phyloP scores from a whole-genome alignment of 2,888 invertebrate genomes.

The Hoplodrina blanda region DNA sequence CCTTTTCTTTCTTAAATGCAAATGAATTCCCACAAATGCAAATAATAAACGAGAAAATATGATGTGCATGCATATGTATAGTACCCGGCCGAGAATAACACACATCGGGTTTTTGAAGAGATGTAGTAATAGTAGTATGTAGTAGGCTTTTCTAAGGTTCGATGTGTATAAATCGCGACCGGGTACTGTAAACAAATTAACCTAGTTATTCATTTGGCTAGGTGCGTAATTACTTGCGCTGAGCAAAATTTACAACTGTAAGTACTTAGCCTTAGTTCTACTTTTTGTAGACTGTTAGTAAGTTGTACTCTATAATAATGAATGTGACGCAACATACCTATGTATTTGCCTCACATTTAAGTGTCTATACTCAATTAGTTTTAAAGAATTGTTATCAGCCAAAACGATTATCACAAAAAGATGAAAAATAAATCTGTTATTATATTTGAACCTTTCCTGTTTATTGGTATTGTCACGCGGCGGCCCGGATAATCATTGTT shows the following conservation, averaged over 20 bases:
- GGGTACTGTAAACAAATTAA: slow-evolving; percentile 73
- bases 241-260: slow-evolving; percentile 88
- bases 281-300: slow-evolving; percentile 56
- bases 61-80: slow-evolving; percentile 70
- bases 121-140: too few relatives aligned
- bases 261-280: slow-evolving; percentile 77
- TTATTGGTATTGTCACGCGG: too few relatives aligned
- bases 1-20: slow-evolving; percentile 47
- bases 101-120: background rate
- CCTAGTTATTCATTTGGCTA: slow-evolving; percentile 86
- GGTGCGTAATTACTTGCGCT: slow-evolving; percentile 88
- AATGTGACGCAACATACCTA: slow-evolving; percentile 38
- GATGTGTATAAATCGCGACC: slow-evolving; percentile 15
- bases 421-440: too few relatives aligned
- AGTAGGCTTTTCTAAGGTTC: background rate
- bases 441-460: too few relatives aligned
- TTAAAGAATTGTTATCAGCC: slow-evolving; percentile 26
- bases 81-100: slow-evolving; percentile 1
- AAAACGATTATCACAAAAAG: slow-evolving; percentile 1
- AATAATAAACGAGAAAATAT: slow-evolving; percentile 37
- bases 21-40: slow-evolving; percentile 51
- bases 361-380: slow-evolving; percentile 31
- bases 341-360: slow-evolving; percentile 45
- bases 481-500: background rate
- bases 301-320: slow-evolving; percentile 17